phyloP scores from a whole-genome alignment of 2,797 vertebrate species.

The Orientallactaga sibirica region DNA sequence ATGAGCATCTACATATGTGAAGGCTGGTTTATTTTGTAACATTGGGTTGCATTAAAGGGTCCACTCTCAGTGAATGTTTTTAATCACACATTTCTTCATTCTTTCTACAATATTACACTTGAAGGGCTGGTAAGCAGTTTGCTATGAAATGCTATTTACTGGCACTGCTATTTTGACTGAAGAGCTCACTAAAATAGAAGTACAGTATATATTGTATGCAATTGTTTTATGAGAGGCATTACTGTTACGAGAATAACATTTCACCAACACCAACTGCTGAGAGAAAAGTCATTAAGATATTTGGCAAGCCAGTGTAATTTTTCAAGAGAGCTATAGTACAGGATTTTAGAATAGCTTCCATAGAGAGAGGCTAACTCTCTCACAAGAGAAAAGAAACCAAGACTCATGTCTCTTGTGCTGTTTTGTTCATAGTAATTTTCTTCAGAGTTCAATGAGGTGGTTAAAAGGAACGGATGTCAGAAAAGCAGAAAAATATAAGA shows the following conservation, averaged over 20 bases:
- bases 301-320: slow-evolving; percentile 90
- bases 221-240: slow-evolving; percentile 92
- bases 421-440: slow-evolving; percentile 86
- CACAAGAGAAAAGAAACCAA: slow-evolving; percentile 71
- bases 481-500: slow-evolving; percentile 74
- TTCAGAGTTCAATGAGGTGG: slow-evolving; percentile 85
- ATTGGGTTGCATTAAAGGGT: slow-evolving; percentile 87
- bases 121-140: slow-evolving; percentile 90
- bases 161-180: slow-evolving; percentile 86
- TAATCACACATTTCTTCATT: slow-evolving; percentile 93
- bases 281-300: slow-evolving; percentile 92
- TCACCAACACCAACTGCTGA: slow-evolving; percentile 92
- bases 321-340: slow-evolving; percentile 89
- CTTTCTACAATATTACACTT: slow-evolving; percentile 90
- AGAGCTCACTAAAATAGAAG: slow-evolving; percentile 91
- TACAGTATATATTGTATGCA: slow-evolving; percentile 91
- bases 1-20: slow-evolving; percentile 91
- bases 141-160: slow-evolving; percentile 88
- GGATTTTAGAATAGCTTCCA: slow-evolving; percentile 87
- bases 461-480: slow-evolving; percentile 79
- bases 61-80: slow-evolving; percentile 88
- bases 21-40: slow-evolving; percentile 88
- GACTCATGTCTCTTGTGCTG: slow-evolving; percentile 81
- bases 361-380: slow-evolving; percentile 83
- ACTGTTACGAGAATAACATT: slow-evolving; percentile 93